Evolutionary conservation across 2,888 invertebrate species (phyloP), one percentile per base, ranked within the genome.

Genomic region (Epinotia nisella): DNA sequence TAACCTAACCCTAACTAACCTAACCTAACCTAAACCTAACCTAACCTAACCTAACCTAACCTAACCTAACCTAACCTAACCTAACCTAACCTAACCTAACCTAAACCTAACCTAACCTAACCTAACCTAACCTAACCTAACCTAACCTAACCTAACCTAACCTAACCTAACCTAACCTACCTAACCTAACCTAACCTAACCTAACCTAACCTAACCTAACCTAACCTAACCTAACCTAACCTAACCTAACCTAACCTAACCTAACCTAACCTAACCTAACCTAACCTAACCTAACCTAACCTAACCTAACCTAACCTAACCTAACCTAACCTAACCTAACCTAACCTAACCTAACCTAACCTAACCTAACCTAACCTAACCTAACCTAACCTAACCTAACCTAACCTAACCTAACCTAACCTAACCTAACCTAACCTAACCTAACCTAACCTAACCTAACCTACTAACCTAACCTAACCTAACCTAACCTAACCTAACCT

Each of bases 181-280:
- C 77, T 76, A 77, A 76, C 76, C 76, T 76, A 76, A 77, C 77
- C 77, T 76, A 77, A 75, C 77, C 77, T 76, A 75, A 77, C 77
- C 77, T 76, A 76, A 78, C 78, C 77, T 76, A 74, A 74, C 70
- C 76, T 74, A 74, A 75, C 75, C 76, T 75, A 76, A 76, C 75
- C 75, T 76, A 75, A 74, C 76, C 75, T 76, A 75, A 75, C 75
- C 75, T 75, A 75, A 75, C 75, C 75, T 75, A 75, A 75, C 75
- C 74, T 71, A 75, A 75, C 75, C 75, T 75, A 75, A 75, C 75
- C 74, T 74, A 76, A 39, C 74, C 74, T 74, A 76, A 74, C 74
- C 74, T 74, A 76, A 74, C 72, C 76, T 74, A 74, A 74, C 74
- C 74, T 74, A 75, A 70, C 71, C 75, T 75, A 72, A 72, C 68